These are phyloP conservation scores for Pterocles burchelli DNA, from an alignment of 2,113 vertebrate genomes.

Conservation along the genomic window DNA sequence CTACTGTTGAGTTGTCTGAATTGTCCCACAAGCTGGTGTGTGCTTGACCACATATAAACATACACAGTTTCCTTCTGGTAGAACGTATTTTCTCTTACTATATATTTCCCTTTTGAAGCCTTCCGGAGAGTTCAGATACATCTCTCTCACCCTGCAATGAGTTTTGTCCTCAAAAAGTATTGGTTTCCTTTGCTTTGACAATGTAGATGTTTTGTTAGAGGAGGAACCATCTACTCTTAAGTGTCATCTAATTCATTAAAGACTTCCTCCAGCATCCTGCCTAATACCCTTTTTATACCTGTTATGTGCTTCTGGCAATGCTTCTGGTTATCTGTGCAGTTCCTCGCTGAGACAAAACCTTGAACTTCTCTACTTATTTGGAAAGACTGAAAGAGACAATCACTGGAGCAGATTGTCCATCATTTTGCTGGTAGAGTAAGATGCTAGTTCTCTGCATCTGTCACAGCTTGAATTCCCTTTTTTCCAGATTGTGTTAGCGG, in stretches of 20 bases:
- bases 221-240: not conserved
- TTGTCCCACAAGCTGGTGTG: not conserved
- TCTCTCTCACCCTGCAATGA: not conserved
- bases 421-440: not conserved
- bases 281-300: not conserved
- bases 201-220: not conserved
- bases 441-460: not conserved
- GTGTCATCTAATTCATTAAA: not conserved
- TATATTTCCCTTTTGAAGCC: not conserved
- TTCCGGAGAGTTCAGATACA: not conserved
- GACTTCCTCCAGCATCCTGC: not conserved
- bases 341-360: not conserved
- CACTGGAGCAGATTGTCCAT: not conserved
- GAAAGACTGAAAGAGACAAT: not conserved
- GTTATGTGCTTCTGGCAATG: not conserved
- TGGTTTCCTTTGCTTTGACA: not conserved
- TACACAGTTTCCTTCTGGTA: not conserved
- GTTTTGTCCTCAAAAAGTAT: not conserved
- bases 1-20: not conserved
- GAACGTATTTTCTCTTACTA: not conserved
- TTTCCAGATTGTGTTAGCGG: not conserved
- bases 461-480: not conserved
- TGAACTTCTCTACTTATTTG: not conserved
- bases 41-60: not conserved
- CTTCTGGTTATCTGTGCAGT: not conserved